Evolutionary conservation across 2,888 invertebrate genomes (phyloP), one percentile per base, ranked within the genome.

Genomic region (Dynastes grantii): DNA sequence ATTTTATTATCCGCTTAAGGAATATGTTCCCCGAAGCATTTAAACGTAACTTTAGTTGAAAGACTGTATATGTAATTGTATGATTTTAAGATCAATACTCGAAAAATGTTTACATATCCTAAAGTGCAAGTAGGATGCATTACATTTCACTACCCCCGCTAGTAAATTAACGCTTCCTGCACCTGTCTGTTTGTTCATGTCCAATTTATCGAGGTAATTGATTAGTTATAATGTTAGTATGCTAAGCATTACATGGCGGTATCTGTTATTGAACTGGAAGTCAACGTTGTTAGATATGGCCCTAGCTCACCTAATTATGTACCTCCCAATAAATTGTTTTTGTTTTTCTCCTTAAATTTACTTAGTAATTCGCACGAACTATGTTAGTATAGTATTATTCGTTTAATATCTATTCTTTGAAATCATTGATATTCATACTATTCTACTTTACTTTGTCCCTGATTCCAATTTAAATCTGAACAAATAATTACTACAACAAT

Each of bases 151-250:
- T n/a, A 22, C 5, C 55, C 5, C 63, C 9, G 13, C 63, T 29
- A 3, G 29, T 32, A 63, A 11, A 32, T 32, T 63, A 63, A 63
- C 49, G 67, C 49, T 67, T 49, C 4, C 45, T 22, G 40, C 27
- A 73, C 73, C 58, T 73, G 40, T 73, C 45, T 40, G 51, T 37
- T 61, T 73, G 40, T 58, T 55, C 32, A 73, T 40, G 58, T 58
- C 73, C 11, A 45, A 58, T 51, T 58, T 37, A 58, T 40, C 40
- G 32, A 40, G 58, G 22, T 58, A 73, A 73, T 73, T 58, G 73
- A 73, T 73, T 40, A 40, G 40, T 61, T 73, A 27, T 22, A 37
- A 22, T 61, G 37, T 68, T 51, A 68, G 29, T 51, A 55, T 73
- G 32, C 29, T 58, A 55, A 58, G 37, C 58, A 51, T n/a, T 45